Base-by-base conservation (phyloP, 2,797 vertebrate genomes). In the Cheirogaleus major region DNA sequence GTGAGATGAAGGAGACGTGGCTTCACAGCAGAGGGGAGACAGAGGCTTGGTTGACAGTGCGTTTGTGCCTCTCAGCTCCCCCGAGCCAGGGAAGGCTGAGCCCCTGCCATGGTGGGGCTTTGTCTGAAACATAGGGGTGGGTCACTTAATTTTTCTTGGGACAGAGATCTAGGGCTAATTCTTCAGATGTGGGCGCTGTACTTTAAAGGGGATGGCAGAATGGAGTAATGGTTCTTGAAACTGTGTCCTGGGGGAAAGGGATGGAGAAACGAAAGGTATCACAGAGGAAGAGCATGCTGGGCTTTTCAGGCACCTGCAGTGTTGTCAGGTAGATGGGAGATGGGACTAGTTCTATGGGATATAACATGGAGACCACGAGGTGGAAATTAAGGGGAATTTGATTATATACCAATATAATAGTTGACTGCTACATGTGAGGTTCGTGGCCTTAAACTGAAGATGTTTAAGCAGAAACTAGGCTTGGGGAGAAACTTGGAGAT, bases 81-180 rank as follows among this genome's bases (percentile, higher is more conserved):
- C n/a, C n/a, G n/a, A n/a, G n/a, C n/a, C 25, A 0, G 6, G 2
- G 15, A 0, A 0, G n/a, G 55, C 45, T 25, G 3, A 35, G 27
- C 55, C 32, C 1, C 25, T 11, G 2, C 0, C 5, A 8, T 0
- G 30, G 3, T 5, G 15, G 23, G 4, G 3, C 7, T 52, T 63
- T 41, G 48, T 52, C n/a, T 35, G 69, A 20, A 79, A 20, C 0
- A 0, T 55, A 43, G 41, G 52, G 17, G 55, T 55, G 17, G 69
- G 17, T 2, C 9, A 52, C 61, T 30, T 67, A 14, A 12, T 59
- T 50, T 57, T 84, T 55, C 67, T 48, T 38, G 23, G 55, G 45
- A 73, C 10, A 15, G 17, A 67, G 69, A 35, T 38, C 13, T 25
- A 9, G 41, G n/a, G 45, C 22, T 55, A 1, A 38, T 35, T 75